Conservation (phyloP, 2,113 vertebrate genomes). For the Talpa occidentalis region DNA sequence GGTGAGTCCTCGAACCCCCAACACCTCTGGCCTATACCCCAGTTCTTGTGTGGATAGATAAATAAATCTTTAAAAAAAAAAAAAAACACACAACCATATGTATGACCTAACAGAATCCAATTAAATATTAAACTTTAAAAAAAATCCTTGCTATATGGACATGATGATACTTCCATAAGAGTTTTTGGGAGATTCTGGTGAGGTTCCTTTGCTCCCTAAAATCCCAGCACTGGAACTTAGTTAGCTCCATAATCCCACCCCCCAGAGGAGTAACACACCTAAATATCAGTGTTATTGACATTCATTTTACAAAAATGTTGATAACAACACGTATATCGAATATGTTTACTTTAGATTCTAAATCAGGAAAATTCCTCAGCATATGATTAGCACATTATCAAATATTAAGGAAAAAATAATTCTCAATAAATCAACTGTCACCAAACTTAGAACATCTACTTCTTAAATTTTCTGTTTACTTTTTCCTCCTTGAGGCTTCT, state of each 20-base stretch:
- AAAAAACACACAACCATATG: too few species aligned
- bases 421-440: background rate
- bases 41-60: too few species aligned
- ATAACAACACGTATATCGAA: background rate
- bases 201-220: background rate
- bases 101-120: too few species aligned
- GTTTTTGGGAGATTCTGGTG: background rate
- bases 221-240: fast-evolving
- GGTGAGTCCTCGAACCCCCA: too few species aligned
- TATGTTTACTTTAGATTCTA: background rate
- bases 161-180: background rate
- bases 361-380: background rate
- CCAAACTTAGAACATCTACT: background rate
- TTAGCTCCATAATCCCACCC: background rate
- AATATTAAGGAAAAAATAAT: slow-evolving; percentile 29
- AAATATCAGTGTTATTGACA: too few species aligned
- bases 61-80: too few species aligned
- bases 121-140: too few species aligned
- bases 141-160: background rate
- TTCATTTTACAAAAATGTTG: background rate
- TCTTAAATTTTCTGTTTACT: background rate
- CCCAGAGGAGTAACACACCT: too few species aligned
- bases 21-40: too few species aligned
- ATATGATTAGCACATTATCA: background rate
- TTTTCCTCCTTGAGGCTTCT: background rate